Evolutionary conservation across 2,113 vertebrate genomes (phyloP).

Genomic region (Zosterops hypoxanthus): DNA sequence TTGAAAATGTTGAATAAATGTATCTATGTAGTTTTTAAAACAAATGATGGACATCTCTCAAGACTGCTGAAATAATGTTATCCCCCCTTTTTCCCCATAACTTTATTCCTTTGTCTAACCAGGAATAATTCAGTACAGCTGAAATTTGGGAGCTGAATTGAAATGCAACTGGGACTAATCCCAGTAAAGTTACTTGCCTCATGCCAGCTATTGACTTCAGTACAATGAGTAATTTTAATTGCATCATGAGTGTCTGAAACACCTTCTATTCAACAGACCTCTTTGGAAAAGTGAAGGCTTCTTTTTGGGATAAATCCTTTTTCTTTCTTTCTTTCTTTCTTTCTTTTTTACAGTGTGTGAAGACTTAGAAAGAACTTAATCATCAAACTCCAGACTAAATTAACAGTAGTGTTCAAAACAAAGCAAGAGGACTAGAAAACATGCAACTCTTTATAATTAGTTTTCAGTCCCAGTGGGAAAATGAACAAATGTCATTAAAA

Average conservation of each 20-base stretch:
- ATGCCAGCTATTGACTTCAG: slow-evolving; percentile 1
- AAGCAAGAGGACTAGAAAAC: neutral
- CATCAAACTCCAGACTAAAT: neutral
- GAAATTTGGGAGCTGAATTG: neutral
- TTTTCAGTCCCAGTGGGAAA: neutral
- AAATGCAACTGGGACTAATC: slow-evolving; percentile 19
- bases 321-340: neutral
- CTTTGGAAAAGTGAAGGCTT: neutral
- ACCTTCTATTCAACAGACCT: slow-evolving; percentile 3
- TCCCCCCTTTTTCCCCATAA: neutral
- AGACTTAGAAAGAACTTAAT: neutral
- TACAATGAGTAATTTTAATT: slow-evolving; percentile 7
- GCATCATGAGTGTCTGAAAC: neutral
- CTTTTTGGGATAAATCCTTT: neutral
- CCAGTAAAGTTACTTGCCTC: neutral
- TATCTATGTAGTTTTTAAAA: neutral
- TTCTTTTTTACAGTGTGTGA: neutral
- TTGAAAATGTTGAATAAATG: neutral
- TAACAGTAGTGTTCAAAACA: neutral
- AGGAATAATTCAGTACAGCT: slow-evolving; percentile 29
- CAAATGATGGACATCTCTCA: neutral
- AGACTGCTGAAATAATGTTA: neutral
- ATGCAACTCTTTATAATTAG: neutral
- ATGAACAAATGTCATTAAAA: neutral
- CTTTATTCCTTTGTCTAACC: neutral